Base-by-base conservation (phyloP, 2,888 invertebrate species). In the Slavum lentiscoides region DNA sequence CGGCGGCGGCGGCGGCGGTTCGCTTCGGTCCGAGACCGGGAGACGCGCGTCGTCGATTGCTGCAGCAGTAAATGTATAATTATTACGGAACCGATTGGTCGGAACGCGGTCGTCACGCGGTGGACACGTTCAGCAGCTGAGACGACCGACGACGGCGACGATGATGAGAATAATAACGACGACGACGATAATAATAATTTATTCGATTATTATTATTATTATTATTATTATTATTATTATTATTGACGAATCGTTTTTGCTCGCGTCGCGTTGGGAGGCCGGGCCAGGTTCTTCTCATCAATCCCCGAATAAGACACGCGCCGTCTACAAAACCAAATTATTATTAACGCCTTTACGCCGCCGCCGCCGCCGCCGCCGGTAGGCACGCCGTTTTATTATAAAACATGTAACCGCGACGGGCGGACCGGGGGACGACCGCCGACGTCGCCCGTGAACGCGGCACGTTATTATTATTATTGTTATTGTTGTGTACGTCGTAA, bases 191-290 rank as follows among this genome's bases (percentile, higher is more conserved):
- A 55, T 55, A 55, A 55, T 55, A 55, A 55, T 55, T 30, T 62
- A 49, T 30, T 30, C 30, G 30, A 30, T 30, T 30, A 30, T 30
- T 30, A 30, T 30, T 30, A 30, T 30, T 30, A 30, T 30, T 30
- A 30, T 30, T 30, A 66, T 66, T 55, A 80, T 80, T 80, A n/a
- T 30, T 30, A 30, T 30, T 30, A 30, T 30, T 30, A 66, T 66
- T 55, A 80, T 80, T 80, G 77, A 80, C 77, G 70, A 80, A 70
- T 72, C 19, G 77, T 23, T 55, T 30, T 30, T 64, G 49, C 53
- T n/a, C 23, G 23, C 17, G 23, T 62, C 62, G 43, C 55, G 55
- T 70, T 80, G 77, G 77, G 77, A 80, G 77, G 62, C 55, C 74
- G 30, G 30, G 4, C 30, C 30, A 4, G 4, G 30, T 9, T 6